These are phyloP conservation scores for Nasonia giraulti DNA, from an alignment of 1,140 invertebrate species.

Conservation along the genomic window DNA sequence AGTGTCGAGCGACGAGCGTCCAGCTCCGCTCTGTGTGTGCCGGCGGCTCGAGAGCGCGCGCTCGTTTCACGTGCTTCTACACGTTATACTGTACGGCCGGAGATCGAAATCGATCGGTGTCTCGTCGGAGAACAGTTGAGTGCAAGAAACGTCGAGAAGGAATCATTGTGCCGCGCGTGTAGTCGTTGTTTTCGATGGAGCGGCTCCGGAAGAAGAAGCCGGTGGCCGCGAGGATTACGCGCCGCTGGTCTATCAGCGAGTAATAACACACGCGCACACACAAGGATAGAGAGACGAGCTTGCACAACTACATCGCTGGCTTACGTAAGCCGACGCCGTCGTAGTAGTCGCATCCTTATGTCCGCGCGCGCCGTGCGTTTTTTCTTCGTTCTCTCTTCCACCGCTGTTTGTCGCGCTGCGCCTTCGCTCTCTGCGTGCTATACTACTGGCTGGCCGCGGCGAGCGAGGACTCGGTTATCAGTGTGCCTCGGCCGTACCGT, in stretches of 20 bases:
- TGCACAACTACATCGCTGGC: neutral
- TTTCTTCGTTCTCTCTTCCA: conserved; percentile 9
- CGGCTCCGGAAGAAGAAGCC: neutral
- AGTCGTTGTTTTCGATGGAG: neutral
- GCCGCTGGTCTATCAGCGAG: neutral
- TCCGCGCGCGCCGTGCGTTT: conserved; percentile 54
- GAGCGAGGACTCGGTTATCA: neutral
- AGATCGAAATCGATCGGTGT: neutral
- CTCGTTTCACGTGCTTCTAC: conserved; percentile 32
- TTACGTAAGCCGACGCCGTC: neutral
- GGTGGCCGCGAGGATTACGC: conserved; percentile 1
- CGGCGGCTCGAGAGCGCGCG: neutral
- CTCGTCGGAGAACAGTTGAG: too few relatives aligned
- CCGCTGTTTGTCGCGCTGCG: conserved; percentile 13
- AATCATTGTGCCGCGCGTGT: too few relatives aligned
- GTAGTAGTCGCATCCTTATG: conserved; percentile 58
- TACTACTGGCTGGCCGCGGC: neutral
- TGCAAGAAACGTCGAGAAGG: too few relatives aligned
- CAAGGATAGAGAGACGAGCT: neutral
- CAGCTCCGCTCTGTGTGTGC: conserved; percentile 25
- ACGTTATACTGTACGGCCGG: neutral
- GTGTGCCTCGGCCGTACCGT: neutral
- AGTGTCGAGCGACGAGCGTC: conserved; percentile 64
- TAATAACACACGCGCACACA: neutral
- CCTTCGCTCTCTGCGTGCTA: too few relatives aligned